Conservation (phyloP, 2,113 vertebrate genomes). For the Rhineura floridana region DNA sequence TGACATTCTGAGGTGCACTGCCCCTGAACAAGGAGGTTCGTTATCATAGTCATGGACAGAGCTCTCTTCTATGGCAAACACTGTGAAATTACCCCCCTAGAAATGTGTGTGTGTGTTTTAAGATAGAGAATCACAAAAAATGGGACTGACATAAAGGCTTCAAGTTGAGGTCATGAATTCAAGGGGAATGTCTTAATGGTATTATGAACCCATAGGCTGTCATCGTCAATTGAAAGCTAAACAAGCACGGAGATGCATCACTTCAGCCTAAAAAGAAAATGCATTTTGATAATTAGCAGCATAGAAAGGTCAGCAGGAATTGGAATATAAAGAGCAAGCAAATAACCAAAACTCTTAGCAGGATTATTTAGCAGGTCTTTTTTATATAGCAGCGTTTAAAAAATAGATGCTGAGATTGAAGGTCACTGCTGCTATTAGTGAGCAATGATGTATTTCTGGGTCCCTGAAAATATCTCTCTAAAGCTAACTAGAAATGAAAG, state of each 20-base stretch:
- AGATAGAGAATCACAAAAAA: too few species aligned
- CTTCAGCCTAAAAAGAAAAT: background rate
- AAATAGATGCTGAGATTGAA: slow-evolving; percentile 30
- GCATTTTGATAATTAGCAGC: slow-evolving; percentile 35
- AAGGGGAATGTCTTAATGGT: slow-evolving; percentile 15
- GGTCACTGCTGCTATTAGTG: slow-evolving; percentile 35
- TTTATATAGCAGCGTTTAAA: slow-evolving; percentile 24
- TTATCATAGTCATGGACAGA: background rate
- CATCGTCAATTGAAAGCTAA: background rate
- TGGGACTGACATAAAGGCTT: slow-evolving; percentile 27
- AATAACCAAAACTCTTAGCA: slow-evolving; percentile 31
- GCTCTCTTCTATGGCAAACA: background rate
- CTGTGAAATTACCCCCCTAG: too few species aligned
- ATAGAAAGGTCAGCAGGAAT: slow-evolving; percentile 31
- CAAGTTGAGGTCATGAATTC: slow-evolving; percentile 41
- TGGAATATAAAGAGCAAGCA: slow-evolving; percentile 30
- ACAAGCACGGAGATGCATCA: background rate
- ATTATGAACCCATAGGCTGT: rapidly evolving
- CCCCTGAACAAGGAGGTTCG: background rate
- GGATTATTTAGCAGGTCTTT: slow-evolving; percentile 18
- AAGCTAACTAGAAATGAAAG: slow-evolving; percentile 52
- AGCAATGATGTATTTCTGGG: slow-evolving; percentile 51
- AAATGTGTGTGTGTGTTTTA: too few species aligned
- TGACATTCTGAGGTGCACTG: background rate
- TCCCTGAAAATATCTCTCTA: slow-evolving; percentile 27